These are phyloP conservation scores for Pontoporia blainvillei DNA, from an alignment of 2,113 vertebrate species.

Conservation along the genomic window DNA sequence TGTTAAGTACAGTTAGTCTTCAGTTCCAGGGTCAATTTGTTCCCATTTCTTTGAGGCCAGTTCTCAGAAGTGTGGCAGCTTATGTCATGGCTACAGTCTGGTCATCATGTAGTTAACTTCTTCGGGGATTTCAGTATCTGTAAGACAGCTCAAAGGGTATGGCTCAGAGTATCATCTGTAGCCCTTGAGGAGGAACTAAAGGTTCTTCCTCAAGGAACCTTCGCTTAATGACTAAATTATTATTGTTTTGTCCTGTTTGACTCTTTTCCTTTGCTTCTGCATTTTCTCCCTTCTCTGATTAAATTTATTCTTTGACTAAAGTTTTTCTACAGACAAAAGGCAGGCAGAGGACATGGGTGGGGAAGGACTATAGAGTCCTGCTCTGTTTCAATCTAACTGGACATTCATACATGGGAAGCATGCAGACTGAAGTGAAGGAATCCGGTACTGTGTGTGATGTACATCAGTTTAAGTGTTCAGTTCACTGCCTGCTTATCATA, in stretches of 20 bases:
- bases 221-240: background rate
- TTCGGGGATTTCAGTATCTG: background rate
- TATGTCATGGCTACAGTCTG: background rate
- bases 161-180: background rate
- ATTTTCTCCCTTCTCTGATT: background rate
- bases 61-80: background rate
- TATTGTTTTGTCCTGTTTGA: background rate
- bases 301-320: background rate
- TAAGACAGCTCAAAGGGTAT: background rate
- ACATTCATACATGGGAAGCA: background rate
- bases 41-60: background rate
- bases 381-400: background rate
- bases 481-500: background rate
- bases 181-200: background rate
- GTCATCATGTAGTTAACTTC: background rate
- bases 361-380: background rate
- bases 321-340: background rate
- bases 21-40: background rate
- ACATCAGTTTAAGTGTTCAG: background rate
- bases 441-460: background rate
- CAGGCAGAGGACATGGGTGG: background rate
- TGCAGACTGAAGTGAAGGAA: background rate
- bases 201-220: background rate
- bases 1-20: background rate
- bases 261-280: background rate